A percentile compares a stretch with the other conserved stretches of the same genome.
Conservation (phyloP, 2,888 invertebrate species). For the Lasioglossum malachurum region DNA sequence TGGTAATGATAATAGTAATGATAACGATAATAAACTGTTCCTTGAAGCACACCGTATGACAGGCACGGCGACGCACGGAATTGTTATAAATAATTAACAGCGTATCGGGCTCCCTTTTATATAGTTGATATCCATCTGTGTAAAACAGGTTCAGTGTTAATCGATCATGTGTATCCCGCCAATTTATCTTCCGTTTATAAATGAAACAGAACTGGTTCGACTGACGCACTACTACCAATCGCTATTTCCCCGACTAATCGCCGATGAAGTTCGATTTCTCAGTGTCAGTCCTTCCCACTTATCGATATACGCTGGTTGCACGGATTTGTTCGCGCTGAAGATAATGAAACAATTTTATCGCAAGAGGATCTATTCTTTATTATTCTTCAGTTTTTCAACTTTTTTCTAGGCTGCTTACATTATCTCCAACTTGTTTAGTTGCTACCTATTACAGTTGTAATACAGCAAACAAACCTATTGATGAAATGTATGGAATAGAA, state of each 20-base stretch:
- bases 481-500: too few relatives aligned
- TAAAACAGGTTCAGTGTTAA: slow-evolving; percentile 47
- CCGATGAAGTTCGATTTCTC: slow-evolving; percentile 56
- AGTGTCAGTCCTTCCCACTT: slow-evolving; percentile 11
- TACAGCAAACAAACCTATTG: too few relatives aligned
- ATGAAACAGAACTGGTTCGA: slow-evolving; percentile 42
- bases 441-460: too few relatives aligned
- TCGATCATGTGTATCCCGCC: slow-evolving; percentile 54
- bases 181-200: slow-evolving; percentile 49
- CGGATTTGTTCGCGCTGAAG: not conserved
- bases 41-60: slow-evolving; percentile 35
- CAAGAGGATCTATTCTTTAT: not conserved
- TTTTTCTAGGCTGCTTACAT: not conserved
- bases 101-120: slow-evolving; percentile 37
- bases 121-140: slow-evolving; percentile 28
- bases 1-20: slow-evolving; percentile 75
- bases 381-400: not conserved
- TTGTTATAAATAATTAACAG: slow-evolving; percentile 78
- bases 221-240: slow-evolving; percentile 58
- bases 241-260: slow-evolving; percentile 46
- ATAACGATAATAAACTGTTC: slow-evolving; percentile 70
- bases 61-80: slow-evolving; percentile 21
- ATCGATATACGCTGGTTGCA: not conserved
- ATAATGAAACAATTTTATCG: not conserved
- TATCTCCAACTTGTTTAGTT: not conserved